Evolutionary conservation across 2,797 vertebrate genomes (phyloP).

Genomic region (Bufotes viridis): DNA sequence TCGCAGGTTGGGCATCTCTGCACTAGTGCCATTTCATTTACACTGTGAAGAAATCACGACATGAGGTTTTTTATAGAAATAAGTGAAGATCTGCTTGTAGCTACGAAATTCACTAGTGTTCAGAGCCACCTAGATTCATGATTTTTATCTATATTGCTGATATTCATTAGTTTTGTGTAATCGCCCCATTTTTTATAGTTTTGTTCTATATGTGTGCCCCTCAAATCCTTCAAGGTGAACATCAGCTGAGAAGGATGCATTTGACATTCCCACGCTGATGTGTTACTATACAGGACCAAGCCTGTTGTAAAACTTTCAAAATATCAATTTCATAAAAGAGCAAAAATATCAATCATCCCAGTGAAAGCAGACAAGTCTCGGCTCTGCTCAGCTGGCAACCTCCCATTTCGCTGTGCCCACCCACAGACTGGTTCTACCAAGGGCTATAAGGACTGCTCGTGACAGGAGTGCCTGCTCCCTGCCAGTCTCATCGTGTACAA

Average conservation of each 20-base stretch:
- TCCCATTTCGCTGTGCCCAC: background rate
- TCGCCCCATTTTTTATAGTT: background rate
- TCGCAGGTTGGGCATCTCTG: too few relatives aligned
- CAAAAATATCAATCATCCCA: background rate
- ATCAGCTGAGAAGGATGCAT: background rate
- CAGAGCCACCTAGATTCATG: background rate
- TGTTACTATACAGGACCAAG: background rate
- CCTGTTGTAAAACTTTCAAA: background rate
- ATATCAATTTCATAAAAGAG: background rate
- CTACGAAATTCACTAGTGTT: background rate
- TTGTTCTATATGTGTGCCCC: too few relatives aligned
- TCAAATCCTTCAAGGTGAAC: background rate
- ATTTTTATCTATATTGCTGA: too few relatives aligned
- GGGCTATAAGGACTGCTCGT: background rate
- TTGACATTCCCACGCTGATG: background rate
- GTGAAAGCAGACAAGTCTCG: background rate
- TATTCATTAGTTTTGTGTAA: too few relatives aligned
- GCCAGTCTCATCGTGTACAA: conserved; percentile 6
- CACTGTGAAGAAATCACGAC: too few relatives aligned
- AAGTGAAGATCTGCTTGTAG: background rate
- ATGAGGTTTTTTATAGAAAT: too few relatives aligned
- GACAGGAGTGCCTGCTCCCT: background rate
- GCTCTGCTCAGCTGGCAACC: background rate
- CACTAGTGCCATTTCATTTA: too few relatives aligned
- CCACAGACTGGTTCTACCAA: background rate